Conservation (phyloP, 2,888 invertebrate genomes). For the Heliconius ethilla region DNA sequence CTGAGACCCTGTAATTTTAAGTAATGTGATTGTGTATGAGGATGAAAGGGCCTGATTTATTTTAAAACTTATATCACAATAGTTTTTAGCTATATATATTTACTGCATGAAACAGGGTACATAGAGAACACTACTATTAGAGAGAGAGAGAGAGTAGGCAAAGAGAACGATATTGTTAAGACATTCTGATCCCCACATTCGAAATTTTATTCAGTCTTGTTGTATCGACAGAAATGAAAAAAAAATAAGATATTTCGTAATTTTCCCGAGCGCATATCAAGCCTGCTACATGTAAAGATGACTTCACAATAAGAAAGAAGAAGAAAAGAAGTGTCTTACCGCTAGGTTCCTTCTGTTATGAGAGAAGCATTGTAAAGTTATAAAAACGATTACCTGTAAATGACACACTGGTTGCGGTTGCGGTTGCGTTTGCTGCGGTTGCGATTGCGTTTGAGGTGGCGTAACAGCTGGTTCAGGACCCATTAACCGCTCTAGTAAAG, state of each 20-base stretch:
- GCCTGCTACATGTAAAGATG: not conserved
- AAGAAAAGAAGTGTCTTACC: not conserved
- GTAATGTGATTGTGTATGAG: not conserved
- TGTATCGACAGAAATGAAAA: not conserved
- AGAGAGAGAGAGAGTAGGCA: too few relatives aligned
- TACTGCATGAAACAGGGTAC: too few relatives aligned
- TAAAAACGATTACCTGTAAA: constrained; percentile 62
- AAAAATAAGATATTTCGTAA: too few relatives aligned
- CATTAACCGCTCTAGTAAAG: constrained; percentile 70
- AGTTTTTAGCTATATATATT: not conserved
- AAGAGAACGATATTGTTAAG: not conserved
- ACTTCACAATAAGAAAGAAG: not conserved
- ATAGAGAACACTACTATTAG: too few relatives aligned
- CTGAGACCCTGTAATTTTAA: constrained; percentile 83
- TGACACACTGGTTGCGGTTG: constrained; percentile 69
- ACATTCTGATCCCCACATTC: not conserved
- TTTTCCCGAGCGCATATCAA: too few relatives aligned
- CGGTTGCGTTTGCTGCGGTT: constrained; percentile 52
- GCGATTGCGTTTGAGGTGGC: constrained; percentile 49
- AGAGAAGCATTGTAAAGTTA: not conserved
- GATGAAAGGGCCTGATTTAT: not conserved
- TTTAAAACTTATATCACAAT: not conserved
- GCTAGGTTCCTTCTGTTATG: not conserved
- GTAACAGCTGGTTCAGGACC: constrained; percentile 60
- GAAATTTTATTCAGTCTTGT: not conserved